A percentile compares a stretch with the other conserved stretches of the same genome.
Evolutionary conservation across 2,797 vertebrate species (phyloP).

Genomic region (Dryobates pubescens): DNA sequence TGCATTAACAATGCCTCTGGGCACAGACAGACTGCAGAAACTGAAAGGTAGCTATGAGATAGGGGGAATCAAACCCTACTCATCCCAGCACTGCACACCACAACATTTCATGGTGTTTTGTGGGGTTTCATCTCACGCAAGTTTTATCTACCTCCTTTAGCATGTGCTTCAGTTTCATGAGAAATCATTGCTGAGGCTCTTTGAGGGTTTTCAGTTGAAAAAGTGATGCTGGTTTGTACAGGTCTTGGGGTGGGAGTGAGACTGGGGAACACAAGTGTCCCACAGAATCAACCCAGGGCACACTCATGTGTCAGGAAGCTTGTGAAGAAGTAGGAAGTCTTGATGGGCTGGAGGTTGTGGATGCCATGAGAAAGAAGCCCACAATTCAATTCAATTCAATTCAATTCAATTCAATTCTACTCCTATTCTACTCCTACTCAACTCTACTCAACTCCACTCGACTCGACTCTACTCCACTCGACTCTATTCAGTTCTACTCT

Average conservation of each 20-base stretch:
- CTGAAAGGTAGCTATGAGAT: not conserved
- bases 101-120: not conserved
- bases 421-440: too few relatives aligned
- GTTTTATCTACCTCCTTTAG: conserved; percentile 27
- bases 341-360: not conserved
- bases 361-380: not conserved
- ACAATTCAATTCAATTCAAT: too few relatives aligned
- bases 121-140: not conserved
- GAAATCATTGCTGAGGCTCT: conserved; percentile 13
- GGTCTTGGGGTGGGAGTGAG: not conserved
- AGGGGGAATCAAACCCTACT: not conserved
- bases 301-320: not conserved
- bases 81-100: not conserved
- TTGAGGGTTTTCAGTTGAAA: not conserved
- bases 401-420: too few relatives aligned
- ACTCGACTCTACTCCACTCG: too few relatives aligned
- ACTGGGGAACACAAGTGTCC: not conserved
- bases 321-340: not conserved
- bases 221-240: not conserved
- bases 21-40: not conserved
- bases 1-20: not conserved
- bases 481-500: too few relatives aligned
- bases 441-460: too few relatives aligned
- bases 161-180: not conserved
- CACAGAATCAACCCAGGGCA: not conserved